Percentiles rank a stretch among this genome's conserved stretches.
Evolutionary conservation across 2,888 invertebrate species (phyloP).

Genomic region (Drosophila buzzatii): DNA sequence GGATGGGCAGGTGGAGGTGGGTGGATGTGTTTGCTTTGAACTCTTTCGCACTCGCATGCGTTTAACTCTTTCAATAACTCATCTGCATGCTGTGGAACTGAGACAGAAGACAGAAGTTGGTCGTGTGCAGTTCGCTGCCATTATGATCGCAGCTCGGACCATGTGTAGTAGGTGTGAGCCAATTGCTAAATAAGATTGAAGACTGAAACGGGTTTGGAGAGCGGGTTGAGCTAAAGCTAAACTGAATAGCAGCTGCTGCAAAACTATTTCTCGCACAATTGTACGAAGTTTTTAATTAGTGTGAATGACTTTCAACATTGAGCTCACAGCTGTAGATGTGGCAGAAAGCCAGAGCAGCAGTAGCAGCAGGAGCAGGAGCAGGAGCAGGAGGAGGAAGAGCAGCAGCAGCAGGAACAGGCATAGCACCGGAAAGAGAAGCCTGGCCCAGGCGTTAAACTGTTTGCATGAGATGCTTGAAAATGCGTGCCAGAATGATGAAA

Average conservation of each 20-base stretch:
- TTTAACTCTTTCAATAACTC: slow-evolving; percentile 43
- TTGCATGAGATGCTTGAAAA: slow-evolving; percentile 68
- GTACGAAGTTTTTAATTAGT: slow-evolving; percentile 84
- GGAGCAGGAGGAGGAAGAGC: background rate
- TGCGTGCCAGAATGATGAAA: slow-evolving; percentile 55
- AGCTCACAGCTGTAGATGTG: slow-evolving; percentile 40
- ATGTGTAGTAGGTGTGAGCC: slow-evolving; percentile 15
- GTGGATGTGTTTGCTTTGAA: slow-evolving; percentile 3
- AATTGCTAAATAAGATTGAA: slow-evolving; percentile 32
- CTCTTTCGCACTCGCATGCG: slow-evolving; percentile 4
- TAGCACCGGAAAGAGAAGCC: slow-evolving; percentile 12
- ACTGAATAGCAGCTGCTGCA: slow-evolving; percentile 73
- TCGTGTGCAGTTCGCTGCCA: slow-evolving; percentile 40
- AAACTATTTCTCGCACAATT: slow-evolving; percentile 79
- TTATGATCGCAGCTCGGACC: slow-evolving; percentile 50
- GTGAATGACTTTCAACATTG: slow-evolving; percentile 81
- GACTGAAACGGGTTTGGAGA: background rate
- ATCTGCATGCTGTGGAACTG: slow-evolving; percentile 45
- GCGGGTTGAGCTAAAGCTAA: slow-evolving; percentile 31
- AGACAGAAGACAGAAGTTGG: slow-evolving; percentile 52
- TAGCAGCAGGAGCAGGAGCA: background rate
- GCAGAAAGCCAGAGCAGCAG: slow-evolving; percentile 8
- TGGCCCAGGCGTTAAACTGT: slow-evolving; percentile 38
- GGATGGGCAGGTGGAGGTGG: background rate
- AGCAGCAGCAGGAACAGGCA: background rate